phyloP scores from a whole-genome alignment of 2,113 vertebrate genomes.

The Salvator merianae region DNA sequence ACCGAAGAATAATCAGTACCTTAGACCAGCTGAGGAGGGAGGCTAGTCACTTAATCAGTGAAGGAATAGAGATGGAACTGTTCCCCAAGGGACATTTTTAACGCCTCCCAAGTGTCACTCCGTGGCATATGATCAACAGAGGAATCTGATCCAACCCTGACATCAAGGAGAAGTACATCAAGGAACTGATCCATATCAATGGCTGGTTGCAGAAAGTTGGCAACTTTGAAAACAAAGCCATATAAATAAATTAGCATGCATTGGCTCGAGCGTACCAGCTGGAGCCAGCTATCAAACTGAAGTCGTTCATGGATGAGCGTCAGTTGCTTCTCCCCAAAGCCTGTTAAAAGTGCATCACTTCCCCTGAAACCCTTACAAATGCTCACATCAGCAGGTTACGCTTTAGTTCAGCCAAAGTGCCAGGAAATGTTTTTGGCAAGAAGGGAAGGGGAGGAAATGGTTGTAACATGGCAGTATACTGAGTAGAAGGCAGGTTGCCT shows the following conservation, averaged over 20 bases:
- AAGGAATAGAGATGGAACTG: constrained; percentile 15
- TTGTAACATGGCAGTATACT: no score
- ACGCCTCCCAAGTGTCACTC: constrained; percentile 7
- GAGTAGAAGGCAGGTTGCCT: no score
- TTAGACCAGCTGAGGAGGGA: no score
- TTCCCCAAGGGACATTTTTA: background rate
- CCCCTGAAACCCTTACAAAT: background rate
- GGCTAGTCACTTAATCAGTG: no score
- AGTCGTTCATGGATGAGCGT: accelerated
- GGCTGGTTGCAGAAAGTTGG: constrained; percentile 33
- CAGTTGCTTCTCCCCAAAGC: no score
- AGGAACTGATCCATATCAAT: constrained; percentile 36
- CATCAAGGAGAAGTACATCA: constrained; percentile 18
- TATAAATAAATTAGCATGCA: constrained; percentile 49
- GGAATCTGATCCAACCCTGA: constrained; percentile 12
- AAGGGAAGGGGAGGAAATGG: no score
- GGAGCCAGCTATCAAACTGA: constrained; percentile 31
- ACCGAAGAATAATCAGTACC: no score
- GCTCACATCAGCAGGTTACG: background rate
- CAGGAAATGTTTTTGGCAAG: background rate
- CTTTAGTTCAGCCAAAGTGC: background rate
- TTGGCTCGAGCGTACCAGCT: background rate
- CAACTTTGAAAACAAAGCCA: constrained; percentile 27
- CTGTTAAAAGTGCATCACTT: background rate
- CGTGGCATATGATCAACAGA: constrained; percentile 24